Evolutionary conservation across 2,797 vertebrate species (phyloP).

Genomic region (Lepidocolaptes lacrymiger): DNA sequence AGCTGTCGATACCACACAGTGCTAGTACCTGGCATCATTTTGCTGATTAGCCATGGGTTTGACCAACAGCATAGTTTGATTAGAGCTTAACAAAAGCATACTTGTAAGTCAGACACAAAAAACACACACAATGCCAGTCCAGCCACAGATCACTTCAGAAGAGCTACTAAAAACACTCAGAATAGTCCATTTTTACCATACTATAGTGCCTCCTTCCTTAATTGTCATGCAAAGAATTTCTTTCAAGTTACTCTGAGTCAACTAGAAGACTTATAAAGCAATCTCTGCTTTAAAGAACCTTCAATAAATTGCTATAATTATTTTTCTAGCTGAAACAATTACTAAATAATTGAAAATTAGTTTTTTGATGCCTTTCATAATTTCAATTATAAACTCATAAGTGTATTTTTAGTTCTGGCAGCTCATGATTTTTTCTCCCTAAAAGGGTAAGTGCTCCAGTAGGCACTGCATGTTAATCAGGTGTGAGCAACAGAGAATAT

Average conservation of each 20-base stretch:
- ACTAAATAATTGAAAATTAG: slow-evolving; percentile 55
- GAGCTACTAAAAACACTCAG: neutral
- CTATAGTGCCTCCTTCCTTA: neutral
- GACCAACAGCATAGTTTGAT: neutral
- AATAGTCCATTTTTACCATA: neutral
- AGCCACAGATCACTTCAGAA: neutral
- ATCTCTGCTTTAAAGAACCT: neutral
- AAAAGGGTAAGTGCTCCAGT: neutral
- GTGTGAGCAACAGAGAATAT: neutral
- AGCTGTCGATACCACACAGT: neutral
- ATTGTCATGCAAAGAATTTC: neutral
- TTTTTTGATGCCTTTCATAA: neutral
- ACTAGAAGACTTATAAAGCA: neutral
- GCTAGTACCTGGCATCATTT: neutral
- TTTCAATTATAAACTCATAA: slow-evolving; percentile 46
- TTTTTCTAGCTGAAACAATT: slow-evolving; percentile 50
- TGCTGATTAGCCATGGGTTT: neutral
- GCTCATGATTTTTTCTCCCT: neutral
- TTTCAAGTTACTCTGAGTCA: neutral
- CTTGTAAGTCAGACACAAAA: neutral
- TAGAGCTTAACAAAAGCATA: neutral
- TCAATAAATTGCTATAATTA: slow-evolving; percentile 27
- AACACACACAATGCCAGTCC: neutral
- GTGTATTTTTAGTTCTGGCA: slow-evolving; percentile 32
- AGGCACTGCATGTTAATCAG: slow-evolving; percentile 9